Conservation (phyloP, 2,797 vertebrate species). For the Uromys caudimaculatus region DNA sequence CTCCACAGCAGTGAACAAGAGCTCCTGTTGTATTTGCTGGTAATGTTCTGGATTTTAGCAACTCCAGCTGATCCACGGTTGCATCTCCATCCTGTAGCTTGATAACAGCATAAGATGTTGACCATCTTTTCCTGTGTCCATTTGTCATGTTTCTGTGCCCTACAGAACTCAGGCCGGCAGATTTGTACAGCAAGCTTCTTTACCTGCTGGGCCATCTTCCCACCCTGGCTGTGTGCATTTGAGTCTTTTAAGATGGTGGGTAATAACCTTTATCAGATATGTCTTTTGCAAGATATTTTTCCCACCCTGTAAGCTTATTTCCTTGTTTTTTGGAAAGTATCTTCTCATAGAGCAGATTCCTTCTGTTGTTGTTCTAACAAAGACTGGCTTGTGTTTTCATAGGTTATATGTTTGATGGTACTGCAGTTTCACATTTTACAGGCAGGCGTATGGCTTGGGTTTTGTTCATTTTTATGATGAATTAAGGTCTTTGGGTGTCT, state of each 20-base stretch:
- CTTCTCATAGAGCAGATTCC: neutral
- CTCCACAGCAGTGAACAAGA: neutral
- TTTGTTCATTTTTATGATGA: neutral
- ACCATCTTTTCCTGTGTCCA: neutral
- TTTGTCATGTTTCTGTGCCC: neutral
- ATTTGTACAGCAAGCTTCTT: neutral
- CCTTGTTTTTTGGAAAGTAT: neutral
- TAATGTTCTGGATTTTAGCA: neutral
- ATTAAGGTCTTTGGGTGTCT: neutral
- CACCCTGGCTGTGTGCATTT: neutral
- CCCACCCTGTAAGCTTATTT: neutral
- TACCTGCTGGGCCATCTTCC: neutral
- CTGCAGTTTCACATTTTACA: neutral
- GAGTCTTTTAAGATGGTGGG: neutral
- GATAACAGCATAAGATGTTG: too few species aligned
- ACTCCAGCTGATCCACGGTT: too few species aligned
- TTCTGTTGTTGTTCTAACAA: neutral
- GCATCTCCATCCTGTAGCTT: neutral
- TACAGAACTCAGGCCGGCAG: neutral
- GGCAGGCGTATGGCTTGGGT: neutral
- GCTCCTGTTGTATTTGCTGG: neutral
- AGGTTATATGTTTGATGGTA: neutral
- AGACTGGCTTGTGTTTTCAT: neutral
- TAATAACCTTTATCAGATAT: neutral
- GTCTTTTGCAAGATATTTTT: neutral